These are phyloP conservation scores for Coregonus clupeaformis DNA, from an alignment of 2,113 vertebrate species.

Conservation along the genomic window DNA sequence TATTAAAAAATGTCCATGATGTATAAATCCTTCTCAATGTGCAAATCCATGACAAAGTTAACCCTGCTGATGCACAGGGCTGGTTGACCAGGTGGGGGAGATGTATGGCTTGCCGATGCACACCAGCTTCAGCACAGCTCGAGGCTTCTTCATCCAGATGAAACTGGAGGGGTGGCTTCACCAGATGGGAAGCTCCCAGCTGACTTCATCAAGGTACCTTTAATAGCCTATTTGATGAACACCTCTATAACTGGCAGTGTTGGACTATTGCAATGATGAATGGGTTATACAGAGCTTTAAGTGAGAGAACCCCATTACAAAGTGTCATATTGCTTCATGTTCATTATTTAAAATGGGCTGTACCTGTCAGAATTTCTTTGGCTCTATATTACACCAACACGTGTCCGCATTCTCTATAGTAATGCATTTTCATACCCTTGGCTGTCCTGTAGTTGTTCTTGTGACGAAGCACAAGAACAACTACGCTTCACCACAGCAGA, in stretches of 20 bases:
- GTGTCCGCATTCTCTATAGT: not conserved
- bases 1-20: no score
- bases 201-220: slow-evolving; percentile 90
- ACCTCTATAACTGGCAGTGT: not conserved
- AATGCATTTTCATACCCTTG: not conserved
- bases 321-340: not conserved
- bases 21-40: no score
- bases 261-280: no score
- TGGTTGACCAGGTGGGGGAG: slow-evolving; percentile 86
- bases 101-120: slow-evolving; percentile 86
- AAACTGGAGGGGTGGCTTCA: slow-evolving; percentile 77
- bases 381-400: not conserved
- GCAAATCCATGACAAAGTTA: no score
- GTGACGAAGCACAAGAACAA: slow-evolving; percentile 86
- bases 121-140: slow-evolving; percentile 87
- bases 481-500: slow-evolving; percentile 89
- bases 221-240: not conserved
- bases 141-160: slow-evolving; percentile 95
- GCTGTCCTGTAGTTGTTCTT: no score
- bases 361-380: no score
- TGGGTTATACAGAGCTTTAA: no score
- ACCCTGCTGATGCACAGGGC: slow-evolving; percentile 79
- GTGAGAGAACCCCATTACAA: not conserved
- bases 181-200: slow-evolving; percentile 81
- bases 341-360: not conserved